Evolutionary conservation across 1,140 invertebrate genomes (phyloP).

Genomic region (Lordiphosa mommai): DNA sequence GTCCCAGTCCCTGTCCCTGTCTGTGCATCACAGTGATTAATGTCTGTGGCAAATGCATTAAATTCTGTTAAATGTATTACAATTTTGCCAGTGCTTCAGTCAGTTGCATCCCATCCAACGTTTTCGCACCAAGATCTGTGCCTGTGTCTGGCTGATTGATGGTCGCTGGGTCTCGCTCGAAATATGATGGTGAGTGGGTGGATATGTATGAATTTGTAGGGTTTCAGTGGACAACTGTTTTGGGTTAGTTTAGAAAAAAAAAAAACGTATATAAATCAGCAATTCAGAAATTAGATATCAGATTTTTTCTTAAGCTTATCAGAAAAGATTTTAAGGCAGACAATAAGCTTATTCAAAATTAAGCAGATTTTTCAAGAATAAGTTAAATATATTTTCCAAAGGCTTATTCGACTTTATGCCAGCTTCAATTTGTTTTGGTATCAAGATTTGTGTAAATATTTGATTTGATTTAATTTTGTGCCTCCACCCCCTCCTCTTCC

Average conservation of each 20-base stretch:
- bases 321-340: too few species aligned
- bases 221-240: too few species aligned
- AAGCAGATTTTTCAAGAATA: too few species aligned
- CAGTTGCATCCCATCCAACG: constrained; percentile 7
- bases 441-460: background rate
- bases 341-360: too few species aligned
- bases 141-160: constrained; percentile 69
- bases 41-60: constrained; percentile 79
- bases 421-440: too few species aligned
- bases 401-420: constrained; percentile 3
- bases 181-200: constrained; percentile 29
- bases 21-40: constrained; percentile 79
- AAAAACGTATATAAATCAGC: too few species aligned
- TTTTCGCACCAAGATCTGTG: constrained; percentile 69
- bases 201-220: too few species aligned
- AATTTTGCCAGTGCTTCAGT: constrained; percentile 59
- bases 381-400: background rate
- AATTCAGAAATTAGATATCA: too few species aligned
- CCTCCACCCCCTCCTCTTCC: background rate
- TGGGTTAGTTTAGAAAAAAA: too few species aligned
- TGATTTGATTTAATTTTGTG: constrained; percentile 7
- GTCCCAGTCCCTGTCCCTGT: constrained; percentile 10
- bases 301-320: too few species aligned
- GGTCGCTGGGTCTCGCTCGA: constrained; percentile 50
- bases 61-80: constrained; percentile 79